Conservation (phyloP, 2,797 vertebrate genomes). For the Todus mexicanus region DNA sequence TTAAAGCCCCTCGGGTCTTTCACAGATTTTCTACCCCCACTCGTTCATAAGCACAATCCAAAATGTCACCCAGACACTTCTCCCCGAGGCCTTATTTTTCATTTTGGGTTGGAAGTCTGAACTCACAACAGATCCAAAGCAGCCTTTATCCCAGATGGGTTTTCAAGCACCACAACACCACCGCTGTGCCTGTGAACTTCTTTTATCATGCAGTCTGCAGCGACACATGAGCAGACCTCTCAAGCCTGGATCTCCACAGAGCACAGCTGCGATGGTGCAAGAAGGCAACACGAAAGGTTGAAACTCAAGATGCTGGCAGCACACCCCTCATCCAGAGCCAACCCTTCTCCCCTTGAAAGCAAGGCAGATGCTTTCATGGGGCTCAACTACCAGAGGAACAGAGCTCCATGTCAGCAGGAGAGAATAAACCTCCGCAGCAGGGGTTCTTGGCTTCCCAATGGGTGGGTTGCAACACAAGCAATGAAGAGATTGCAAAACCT, state of each 20-base stretch:
- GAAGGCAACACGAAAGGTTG: background rate
- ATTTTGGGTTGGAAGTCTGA: background rate
- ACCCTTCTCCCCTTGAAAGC: background rate
- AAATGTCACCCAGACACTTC: constrained; percentile 38
- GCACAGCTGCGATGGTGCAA: background rate
- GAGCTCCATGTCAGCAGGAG: background rate
- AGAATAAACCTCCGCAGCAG: background rate
- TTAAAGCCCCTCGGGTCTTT: background rate
- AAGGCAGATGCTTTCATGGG: background rate
- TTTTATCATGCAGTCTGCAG: background rate
- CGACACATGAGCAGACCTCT: background rate
- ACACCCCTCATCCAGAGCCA: background rate
- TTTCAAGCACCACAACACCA: background rate
- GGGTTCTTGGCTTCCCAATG: background rate
- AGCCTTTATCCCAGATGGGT: background rate
- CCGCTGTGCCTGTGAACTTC: background rate
- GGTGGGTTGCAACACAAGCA: background rate
- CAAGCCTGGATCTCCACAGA: background rate
- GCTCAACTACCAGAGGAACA: background rate
- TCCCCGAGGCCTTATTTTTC: background rate
- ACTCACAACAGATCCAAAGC: background rate
- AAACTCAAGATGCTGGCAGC: background rate
- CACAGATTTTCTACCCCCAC: background rate
- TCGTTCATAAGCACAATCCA: constrained; percentile 24
- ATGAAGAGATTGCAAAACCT: background rate